These are phyloP conservation scores for Popillia japonica DNA, from an alignment of 1,140 invertebrate species.

Conservation along the genomic window DNA sequence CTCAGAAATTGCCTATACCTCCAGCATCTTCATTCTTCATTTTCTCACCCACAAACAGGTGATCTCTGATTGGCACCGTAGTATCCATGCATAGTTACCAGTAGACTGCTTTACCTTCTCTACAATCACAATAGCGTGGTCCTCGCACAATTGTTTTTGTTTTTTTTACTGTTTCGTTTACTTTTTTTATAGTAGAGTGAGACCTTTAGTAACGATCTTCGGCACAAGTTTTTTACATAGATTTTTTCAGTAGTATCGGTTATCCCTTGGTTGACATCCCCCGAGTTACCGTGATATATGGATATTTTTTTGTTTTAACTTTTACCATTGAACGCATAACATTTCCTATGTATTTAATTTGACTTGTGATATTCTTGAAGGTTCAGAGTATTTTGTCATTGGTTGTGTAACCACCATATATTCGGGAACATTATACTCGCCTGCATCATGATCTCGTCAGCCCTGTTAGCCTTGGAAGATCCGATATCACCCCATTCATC, in stretches of 20 bases:
- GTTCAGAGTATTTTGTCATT: slow-evolving; percentile 96
- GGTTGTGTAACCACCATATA: slow-evolving; percentile 93
- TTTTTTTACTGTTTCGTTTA: no score
- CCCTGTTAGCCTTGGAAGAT: slow-evolving; percentile 98
- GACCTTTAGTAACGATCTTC: neutral
- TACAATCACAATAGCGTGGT: slow-evolving; percentile 24
- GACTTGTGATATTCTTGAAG: slow-evolving; percentile 63
- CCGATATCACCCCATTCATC: slow-evolving; percentile 82
- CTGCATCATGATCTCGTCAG: slow-evolving; percentile 98
- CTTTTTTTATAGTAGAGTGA: slow-evolving; percentile 9
- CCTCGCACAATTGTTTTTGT: slow-evolving; percentile 15
- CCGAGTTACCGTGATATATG: neutral
- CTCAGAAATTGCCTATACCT: slow-evolving; percentile 93
- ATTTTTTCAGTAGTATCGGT: slow-evolving; percentile 27
- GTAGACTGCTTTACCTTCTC: neutral
- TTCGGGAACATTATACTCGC: slow-evolving; percentile 96
- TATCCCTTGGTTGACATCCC: slow-evolving; percentile 23
- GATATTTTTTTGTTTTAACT: slow-evolving; percentile 14
- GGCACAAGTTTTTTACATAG: neutral
- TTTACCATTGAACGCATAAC: neutral
- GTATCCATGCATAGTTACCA: slow-evolving; percentile 17
- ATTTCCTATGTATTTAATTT: neutral
- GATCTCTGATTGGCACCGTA: slow-evolving; percentile 53
- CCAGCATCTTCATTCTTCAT: slow-evolving; percentile 95
- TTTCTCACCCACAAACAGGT: slow-evolving; percentile 94